Percentiles rank a stretch among this genome's conserved stretches.
Conservation (phyloP, 2,113 vertebrate species). For the Seriola quinqueradiata region DNA sequence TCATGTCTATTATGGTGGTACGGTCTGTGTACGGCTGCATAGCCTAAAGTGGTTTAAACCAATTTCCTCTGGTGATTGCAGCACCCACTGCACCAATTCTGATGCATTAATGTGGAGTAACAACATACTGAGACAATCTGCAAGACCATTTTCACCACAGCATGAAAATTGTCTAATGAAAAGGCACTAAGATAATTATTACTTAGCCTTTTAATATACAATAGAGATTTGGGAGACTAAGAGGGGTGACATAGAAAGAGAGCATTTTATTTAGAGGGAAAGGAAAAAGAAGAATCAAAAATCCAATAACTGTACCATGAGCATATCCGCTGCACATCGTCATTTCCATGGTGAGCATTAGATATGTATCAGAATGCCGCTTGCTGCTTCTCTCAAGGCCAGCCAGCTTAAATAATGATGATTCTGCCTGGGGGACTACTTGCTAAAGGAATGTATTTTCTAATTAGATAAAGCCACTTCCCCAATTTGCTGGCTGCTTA, state of each 20-base stretch:
- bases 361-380: constrained; percentile 81
- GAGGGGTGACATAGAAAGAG: constrained; percentile 52
- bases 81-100: constrained; percentile 44
- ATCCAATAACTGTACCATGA: constrained; percentile 64
- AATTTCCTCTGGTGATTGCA: constrained; percentile 64
- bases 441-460: constrained; percentile 84
- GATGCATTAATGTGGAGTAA: constrained; percentile 52
- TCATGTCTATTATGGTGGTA: constrained; percentile 24
- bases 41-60: constrained; percentile 52
- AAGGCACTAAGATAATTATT: constrained; percentile 67
- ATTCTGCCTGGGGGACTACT: constrained; percentile 80
- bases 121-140: constrained; percentile 60
- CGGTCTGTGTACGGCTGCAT: constrained; percentile 1
- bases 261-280: constrained; percentile 45
- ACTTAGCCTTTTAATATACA: constrained; percentile 69
- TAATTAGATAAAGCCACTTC: constrained; percentile 86
- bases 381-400: constrained; percentile 79
- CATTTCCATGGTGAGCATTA: constrained; percentile 72
- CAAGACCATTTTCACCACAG: constrained; percentile 58
- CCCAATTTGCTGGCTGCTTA: constrained; percentile 86
- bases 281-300: constrained; percentile 51
- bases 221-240: constrained; percentile 53
- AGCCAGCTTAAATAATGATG: constrained; percentile 84
- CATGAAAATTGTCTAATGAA: constrained; percentile 71
- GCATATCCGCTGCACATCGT: constrained; percentile 67